These are phyloP conservation scores for Himalopsyche japonica DNA, from an alignment of 2,888 invertebrate genomes.

Conservation along the genomic window DNA sequence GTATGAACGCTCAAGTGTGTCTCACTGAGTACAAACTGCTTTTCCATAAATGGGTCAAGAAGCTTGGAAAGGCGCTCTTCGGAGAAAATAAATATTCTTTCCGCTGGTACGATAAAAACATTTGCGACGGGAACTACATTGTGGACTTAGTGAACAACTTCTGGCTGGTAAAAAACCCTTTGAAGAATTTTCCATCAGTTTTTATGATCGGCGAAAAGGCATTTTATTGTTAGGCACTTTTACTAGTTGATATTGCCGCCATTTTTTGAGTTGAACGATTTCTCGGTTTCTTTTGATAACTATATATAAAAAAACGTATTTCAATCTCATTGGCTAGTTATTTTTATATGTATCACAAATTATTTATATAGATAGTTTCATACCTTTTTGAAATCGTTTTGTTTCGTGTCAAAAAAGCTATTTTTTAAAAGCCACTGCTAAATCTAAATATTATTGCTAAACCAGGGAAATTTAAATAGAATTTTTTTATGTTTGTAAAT, in stretches of 20 bases:
- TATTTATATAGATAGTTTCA: too few relatives aligned
- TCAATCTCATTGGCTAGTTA: too few relatives aligned
- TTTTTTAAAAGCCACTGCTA: too few relatives aligned
- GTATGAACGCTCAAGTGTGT: background rate
- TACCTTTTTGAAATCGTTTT: too few relatives aligned
- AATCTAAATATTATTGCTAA: too few relatives aligned
- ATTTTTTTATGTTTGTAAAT: too few relatives aligned
- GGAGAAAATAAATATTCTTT: background rate
- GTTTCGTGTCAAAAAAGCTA: too few relatives aligned
- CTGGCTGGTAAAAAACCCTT: background rate
- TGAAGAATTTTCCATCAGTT: background rate
- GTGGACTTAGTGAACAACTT: background rate
- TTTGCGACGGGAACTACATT: background rate
- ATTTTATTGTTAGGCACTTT: background rate
- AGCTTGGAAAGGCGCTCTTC: background rate
- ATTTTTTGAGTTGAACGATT: too few relatives aligned
- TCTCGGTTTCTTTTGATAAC: too few relatives aligned
- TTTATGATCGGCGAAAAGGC: background rate
- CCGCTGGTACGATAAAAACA: background rate
- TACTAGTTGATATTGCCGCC: background rate
- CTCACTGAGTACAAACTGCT: background rate
- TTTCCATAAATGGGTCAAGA: constrained; percentile 4
- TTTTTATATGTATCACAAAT: too few relatives aligned
- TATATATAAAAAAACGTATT: too few relatives aligned
- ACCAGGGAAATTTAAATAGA: too few relatives aligned